Conservation (phyloP, 2,113 vertebrate genomes). For the Mustelus asterias region DNA sequence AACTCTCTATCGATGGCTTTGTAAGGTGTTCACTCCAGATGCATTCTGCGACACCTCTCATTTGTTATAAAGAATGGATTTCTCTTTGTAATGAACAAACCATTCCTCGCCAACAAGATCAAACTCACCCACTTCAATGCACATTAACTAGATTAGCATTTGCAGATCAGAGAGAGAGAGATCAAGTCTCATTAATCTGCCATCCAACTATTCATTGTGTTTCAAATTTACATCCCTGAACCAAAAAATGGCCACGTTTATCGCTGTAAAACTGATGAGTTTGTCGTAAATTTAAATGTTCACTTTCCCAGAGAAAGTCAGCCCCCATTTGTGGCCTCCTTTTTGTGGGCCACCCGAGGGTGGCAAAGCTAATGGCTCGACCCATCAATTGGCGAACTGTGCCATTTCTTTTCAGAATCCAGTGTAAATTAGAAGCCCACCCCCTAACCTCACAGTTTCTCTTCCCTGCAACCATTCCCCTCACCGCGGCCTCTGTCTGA, state of each 20-base stretch:
- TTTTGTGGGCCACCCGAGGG: not conserved
- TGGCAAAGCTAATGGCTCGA: not conserved
- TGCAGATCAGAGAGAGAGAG: not conserved
- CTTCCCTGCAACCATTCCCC: not conserved
- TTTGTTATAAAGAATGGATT: not conserved
- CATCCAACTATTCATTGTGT: not conserved
- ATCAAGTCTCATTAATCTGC: not conserved
- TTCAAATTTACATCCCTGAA: not conserved
- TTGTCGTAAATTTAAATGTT: not conserved
- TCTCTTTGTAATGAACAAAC: not conserved
- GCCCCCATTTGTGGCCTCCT: not conserved
- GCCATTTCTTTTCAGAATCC: not conserved
- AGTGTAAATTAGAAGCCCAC: not conserved
- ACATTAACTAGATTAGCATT: not conserved
- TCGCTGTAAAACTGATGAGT: not conserved
- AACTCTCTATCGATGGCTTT: not conserved
- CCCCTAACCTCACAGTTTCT: not conserved
- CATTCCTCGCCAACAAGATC: not conserved
- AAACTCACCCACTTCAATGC: not conserved
- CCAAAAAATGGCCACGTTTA: not conserved
- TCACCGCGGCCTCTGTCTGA: too few species aligned
- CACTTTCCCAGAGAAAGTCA: not conserved
- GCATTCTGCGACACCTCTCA: not conserved
- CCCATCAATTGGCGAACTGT: not conserved
- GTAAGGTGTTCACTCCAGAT: not conserved